Evolutionary conservation across 2,888 invertebrate species (phyloP), one percentile per base, ranked within the genome.

Genomic region (Drosophila borborema): DNA sequence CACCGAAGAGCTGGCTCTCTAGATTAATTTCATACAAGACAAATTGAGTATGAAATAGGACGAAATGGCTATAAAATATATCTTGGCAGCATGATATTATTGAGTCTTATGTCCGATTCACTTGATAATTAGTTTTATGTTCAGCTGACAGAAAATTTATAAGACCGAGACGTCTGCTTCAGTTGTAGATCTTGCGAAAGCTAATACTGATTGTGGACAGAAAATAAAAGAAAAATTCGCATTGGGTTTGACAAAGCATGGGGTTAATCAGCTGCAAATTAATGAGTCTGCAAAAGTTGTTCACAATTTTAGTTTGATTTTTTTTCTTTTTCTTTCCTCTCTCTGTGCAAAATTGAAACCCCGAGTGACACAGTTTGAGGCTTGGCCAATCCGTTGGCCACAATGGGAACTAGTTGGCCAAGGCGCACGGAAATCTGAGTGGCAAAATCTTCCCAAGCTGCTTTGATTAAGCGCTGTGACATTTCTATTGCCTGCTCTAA

Each of bases 381-480:
- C 20, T 34, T 48, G 43, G 48, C 38, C 70, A 43, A 69, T 74
- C 41, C 20, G 66, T 56, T 64, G 60, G 56, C 16, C 43, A 20
- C 81, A 82, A 67, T 83, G 89, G 83, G 89, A 84, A 86, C 86
- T 72, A 77, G 86, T 82, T 80, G 64, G 48, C 43, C 41, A 49
- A 66, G 23, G 54, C 54, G 10, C 6, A 53, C 54, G 20, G 55
- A 64, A 55, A 77, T 66, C 56, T 20, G 9, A 28, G 43, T 41
- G 40, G 41, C 55, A 66, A 84, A 78, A 85, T 89, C 82, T 85
- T 85, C 85, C 85, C 85, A 85, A 85, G 88, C 89, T 60, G 64
- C 82, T 80, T 89, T 86, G 89, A 85, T 85, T 87, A 89, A 85
- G 73, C 82, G 72, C 82, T 71, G 62, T 89, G 85, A 89, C 89